phyloP scores from a whole-genome alignment of 1,140 invertebrate species.

The Pogonomyrmex barbatus region DNA sequence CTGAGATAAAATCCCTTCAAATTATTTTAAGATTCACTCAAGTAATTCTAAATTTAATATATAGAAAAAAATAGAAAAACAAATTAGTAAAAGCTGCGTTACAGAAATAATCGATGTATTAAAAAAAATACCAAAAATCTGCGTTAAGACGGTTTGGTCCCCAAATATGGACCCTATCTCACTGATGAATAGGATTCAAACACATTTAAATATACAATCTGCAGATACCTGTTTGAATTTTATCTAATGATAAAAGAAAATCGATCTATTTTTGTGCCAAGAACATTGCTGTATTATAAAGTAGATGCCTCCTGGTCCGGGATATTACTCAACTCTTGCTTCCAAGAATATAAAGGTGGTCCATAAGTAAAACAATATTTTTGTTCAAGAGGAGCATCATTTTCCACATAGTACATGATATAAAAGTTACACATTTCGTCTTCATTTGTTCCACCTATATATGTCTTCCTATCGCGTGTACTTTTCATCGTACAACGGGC shows the following conservation, averaged over 20 bases:
- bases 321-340: constrained; percentile 90
- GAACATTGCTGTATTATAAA: constrained; percentile 65
- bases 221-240: constrained; percentile 12
- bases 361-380: constrained; percentile 95
- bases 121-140: background rate
- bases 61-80: background rate
- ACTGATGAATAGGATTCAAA: background rate
- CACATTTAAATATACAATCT: constrained; percentile 22
- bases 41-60: background rate
- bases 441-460: constrained; percentile 94
- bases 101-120: background rate
- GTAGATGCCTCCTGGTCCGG: constrained; percentile 90
- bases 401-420: constrained; percentile 98
- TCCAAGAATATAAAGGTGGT: constrained; percentile 94
- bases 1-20: background rate
- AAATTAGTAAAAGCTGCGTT: background rate
- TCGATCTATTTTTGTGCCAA: constrained; percentile 3
- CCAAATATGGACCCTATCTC: background rate
- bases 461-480: constrained; percentile 88
- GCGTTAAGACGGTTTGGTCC: constrained; percentile 19
- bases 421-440: constrained; percentile 99
- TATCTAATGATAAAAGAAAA: constrained; percentile 17
- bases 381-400: constrained; percentile 91
- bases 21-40: background rate
- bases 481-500: constrained; percentile 97